A percentile compares a stretch with the other conserved stretches of the same genome.
Conservation (phyloP, 2,113 vertebrate species). For the Uropsilus gracilis region DNA sequence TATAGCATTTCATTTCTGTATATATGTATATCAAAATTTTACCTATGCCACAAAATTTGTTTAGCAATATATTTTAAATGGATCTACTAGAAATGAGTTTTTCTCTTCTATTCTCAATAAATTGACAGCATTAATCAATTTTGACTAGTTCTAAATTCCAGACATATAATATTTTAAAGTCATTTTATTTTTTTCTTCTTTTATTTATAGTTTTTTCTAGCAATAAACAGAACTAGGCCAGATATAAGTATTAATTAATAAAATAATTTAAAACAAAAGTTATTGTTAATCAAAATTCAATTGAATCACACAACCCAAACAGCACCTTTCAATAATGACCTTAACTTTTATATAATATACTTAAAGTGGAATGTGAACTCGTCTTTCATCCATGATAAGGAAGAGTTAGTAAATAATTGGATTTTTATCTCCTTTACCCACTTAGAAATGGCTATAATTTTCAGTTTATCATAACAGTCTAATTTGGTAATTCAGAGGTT, state of each 20-base stretch:
- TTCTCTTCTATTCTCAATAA: neutral
- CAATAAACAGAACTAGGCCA: neutral
- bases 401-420: neutral
- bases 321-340: neutral
- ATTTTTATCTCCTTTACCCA: neutral
- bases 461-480: neutral
- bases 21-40: too few relatives aligned
- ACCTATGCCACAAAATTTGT: neutral
- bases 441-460: neutral
- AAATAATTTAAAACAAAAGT: neutral
- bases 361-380: neutral
- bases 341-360: neutral
- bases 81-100: neutral
- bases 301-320: neutral
- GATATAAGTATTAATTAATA: neutral
- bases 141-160: neutral
- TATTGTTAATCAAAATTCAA: conserved; percentile 16
- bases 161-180: neutral
- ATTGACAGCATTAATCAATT: neutral
- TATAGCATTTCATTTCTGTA: too few relatives aligned
- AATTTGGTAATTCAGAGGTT: conserved; percentile 11
- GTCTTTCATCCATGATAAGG: neutral
- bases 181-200: neutral
- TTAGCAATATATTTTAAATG: neutral
- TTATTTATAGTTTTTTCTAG: neutral